Conservation (phyloP, 2,113 vertebrate genomes). For the Aegithalos caudatus region DNA sequence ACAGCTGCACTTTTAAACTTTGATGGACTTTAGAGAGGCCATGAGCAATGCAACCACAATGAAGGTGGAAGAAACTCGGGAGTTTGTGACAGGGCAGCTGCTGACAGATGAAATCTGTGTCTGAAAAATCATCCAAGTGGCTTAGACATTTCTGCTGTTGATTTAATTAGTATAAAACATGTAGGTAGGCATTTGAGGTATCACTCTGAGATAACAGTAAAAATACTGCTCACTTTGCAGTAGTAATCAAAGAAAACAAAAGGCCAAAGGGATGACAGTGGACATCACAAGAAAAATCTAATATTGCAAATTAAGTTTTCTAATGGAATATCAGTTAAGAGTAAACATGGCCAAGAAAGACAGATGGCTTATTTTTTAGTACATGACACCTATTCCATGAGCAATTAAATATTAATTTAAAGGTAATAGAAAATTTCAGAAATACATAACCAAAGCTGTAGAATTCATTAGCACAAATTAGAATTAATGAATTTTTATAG, state of each 20-base stretch:
- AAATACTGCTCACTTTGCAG: neutral
- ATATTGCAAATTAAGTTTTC: neutral
- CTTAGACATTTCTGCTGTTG: neutral
- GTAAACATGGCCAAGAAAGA: neutral
- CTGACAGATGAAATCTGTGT: neutral
- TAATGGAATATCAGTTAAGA: neutral
- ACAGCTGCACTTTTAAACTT: neutral
- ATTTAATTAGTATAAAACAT: neutral
- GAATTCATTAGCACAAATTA: neutral
- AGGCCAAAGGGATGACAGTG: neutral
- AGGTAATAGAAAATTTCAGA: neutral
- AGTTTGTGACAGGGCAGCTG: neutral
- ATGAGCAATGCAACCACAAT: neutral
- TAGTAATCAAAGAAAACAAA: neutral
- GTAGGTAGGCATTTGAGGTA: neutral
- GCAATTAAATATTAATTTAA: neutral
- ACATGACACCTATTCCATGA: neutral
- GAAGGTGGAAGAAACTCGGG: rapidly evolving
- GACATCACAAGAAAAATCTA: neutral
- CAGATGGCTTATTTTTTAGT: neutral
- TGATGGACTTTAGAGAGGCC: neutral
- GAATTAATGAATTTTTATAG: neutral
- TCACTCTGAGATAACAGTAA: neutral
- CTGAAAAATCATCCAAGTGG: neutral
- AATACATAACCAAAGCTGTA: neutral